Evolutionary conservation across 2,113 vertebrate genomes (phyloP).

Genomic region (Manacus vitellinus): DNA sequence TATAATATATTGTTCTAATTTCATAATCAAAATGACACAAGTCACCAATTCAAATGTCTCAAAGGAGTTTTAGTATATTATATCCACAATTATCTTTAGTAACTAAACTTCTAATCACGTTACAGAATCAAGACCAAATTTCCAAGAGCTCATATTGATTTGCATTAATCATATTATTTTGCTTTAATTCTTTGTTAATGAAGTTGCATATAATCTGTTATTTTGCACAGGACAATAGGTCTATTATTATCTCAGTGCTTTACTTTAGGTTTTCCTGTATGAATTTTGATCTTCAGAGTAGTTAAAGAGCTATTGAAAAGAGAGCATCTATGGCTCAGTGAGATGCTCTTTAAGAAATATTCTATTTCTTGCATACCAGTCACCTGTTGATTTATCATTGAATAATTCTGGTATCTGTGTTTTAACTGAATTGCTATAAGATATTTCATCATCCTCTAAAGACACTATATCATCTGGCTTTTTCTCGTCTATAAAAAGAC

Average conservation of each 20-base stretch:
- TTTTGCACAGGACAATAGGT: neutral
- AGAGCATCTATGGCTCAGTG: neutral
- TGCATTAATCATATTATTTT: neutral
- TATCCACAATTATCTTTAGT: neutral
- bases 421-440: neutral
- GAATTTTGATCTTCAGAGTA: neutral
- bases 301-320: neutral
- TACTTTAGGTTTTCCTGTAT: neutral
- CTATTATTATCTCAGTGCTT: neutral
- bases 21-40: conserved; percentile 15
- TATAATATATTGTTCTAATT: conserved; percentile 18
- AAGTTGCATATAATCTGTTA: neutral
- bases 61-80: conserved; percentile 6
- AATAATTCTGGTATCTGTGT: neutral
- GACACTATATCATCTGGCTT: neutral
- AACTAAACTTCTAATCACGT: conserved; percentile 15
- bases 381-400: neutral
- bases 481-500: neutral
- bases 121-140: neutral
- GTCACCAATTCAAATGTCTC: conserved; percentile 26
- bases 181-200: neutral
- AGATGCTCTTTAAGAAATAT: neutral
- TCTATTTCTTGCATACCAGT: neutral
- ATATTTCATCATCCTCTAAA: neutral
- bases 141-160: neutral